Evolutionary conservation across 2,888 invertebrate genomes (phyloP).

Genomic region (Drosophila tripunctata): DNA sequence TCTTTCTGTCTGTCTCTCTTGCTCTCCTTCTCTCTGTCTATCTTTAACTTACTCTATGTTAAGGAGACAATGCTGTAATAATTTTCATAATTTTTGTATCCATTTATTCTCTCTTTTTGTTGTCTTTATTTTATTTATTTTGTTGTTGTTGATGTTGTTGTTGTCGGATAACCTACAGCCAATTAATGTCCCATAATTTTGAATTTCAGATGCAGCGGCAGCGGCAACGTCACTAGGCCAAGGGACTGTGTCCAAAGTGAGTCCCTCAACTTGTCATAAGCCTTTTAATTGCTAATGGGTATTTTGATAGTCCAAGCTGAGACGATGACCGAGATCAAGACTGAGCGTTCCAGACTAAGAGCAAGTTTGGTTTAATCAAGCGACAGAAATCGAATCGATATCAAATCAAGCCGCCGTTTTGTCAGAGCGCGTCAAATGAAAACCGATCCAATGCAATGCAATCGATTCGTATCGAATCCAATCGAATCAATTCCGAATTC

Average conservation of each 20-base stretch:
- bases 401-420: conserved; percentile 56
- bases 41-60: not conserved
- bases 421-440: conserved; percentile 72
- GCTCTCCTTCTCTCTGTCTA: not conserved
- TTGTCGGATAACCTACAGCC: conserved; percentile 54
- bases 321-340: not conserved
- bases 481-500: conserved; percentile 54
- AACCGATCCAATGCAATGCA: conserved; percentile 68
- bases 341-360: not conserved
- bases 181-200: conserved; percentile 83
- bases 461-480: conserved; percentile 10
- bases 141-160: not conserved
- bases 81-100: conserved; percentile 81
- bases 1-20: not conserved
- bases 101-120: conserved; percentile 26
- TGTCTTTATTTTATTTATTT: no score
- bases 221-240: conserved; percentile 23
- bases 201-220: conserved; percentile 35
- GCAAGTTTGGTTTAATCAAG: conserved; percentile 46
- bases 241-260: conserved; percentile 6
- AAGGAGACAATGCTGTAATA: conserved; percentile 73
- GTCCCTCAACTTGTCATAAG: conserved; percentile 70
- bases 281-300: conserved; percentile 74
- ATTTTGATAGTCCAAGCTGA: conserved; percentile 59
- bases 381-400: conserved; percentile 39